Evolutionary conservation across 2,888 invertebrate genomes (phyloP), one percentile per base, ranked within the genome.

Genomic region (Timema podura): DNA sequence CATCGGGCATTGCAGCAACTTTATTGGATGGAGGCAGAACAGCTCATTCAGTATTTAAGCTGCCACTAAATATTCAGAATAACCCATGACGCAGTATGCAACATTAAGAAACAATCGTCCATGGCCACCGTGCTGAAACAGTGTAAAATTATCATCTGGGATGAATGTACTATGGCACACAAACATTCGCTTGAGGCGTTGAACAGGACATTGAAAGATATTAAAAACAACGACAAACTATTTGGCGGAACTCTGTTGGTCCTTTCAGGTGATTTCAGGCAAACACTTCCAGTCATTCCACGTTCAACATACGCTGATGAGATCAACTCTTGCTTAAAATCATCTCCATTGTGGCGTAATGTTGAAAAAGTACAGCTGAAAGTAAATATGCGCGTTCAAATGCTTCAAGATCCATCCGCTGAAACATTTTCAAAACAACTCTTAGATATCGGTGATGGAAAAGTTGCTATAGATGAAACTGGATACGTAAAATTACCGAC

Each of bases 231-330:
- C 51, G n/a, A 51, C 51, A 51, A 51, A 30, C 69, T 48, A 15
- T 68, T 65, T 51, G 68, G 65, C n/a, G 64, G 64, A 15, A 45
- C 68, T 44, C 6, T 68, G 11, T 6, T 64, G 13, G 47, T 64
- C 10, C 16, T 61, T 11, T 15, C 61, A 44, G 61, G 69, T n/a
- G 65, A 69, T 65, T 69, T 69, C 16, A 7, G 65, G 44, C 69
- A 69, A 51, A 69, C 69, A 44, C 44, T 69, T n/a, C 69, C 69
- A 30, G 64, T 69, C 7, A 65, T 69, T 16, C 54, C 65, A 51
- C 54, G 69, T 11, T 65, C 65, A 45, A 65, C 54, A 61, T 10
- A 6, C 16, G 51, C 67, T 6, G 51, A 51, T 67, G 67, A 67
- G 44, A 11, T 67, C 7, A 67, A 49, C 51, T 45, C 49, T 30